These are phyloP conservation scores for Pardalotus punctatus DNA, from an alignment of 2,113 vertebrate species.

Conservation along the genomic window DNA sequence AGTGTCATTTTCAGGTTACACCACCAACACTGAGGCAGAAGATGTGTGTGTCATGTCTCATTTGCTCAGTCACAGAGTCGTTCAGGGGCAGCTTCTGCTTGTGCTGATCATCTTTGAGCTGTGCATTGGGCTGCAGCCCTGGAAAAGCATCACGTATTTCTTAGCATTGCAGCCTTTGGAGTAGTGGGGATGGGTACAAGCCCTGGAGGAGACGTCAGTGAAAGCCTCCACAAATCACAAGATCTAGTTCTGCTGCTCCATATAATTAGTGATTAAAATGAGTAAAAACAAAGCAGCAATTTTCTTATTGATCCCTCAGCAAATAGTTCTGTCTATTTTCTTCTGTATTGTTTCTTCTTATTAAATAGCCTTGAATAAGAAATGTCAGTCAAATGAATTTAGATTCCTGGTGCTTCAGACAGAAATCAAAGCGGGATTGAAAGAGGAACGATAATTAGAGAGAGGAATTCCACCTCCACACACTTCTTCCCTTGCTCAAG, in stretches of 20 bases:
- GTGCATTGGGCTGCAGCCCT: not conserved
- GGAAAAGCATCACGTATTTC: not conserved
- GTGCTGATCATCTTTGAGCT: not conserved
- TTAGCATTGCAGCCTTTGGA: not conserved
- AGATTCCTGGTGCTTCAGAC: constrained; percentile 36
- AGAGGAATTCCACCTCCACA: constrained; percentile 44
- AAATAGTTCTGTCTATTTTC: constrained; percentile 54
- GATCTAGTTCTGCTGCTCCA: not conserved
- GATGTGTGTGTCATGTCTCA: not conserved
- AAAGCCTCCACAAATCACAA: not conserved
- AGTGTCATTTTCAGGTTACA: constrained; percentile 19
- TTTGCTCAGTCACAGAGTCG: not conserved
- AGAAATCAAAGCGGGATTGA: constrained; percentile 54
- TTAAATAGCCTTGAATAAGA: constrained; percentile 54
- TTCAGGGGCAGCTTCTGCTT: not conserved
- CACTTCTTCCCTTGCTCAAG: constrained; percentile 20
- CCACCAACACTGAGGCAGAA: not conserved
- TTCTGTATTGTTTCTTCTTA: constrained; percentile 39
- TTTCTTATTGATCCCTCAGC: constrained; percentile 38
- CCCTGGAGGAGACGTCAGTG: not conserved
- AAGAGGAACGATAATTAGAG: constrained; percentile 51
- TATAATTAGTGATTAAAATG: constrained; percentile 16
- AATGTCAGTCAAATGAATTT: constrained; percentile 46
- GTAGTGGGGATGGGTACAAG: not conserved
- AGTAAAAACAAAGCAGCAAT: constrained; percentile 50